phyloP scores from a whole-genome alignment of 2,888 invertebrate genomes.

The Anthoptus insignis region DNA sequence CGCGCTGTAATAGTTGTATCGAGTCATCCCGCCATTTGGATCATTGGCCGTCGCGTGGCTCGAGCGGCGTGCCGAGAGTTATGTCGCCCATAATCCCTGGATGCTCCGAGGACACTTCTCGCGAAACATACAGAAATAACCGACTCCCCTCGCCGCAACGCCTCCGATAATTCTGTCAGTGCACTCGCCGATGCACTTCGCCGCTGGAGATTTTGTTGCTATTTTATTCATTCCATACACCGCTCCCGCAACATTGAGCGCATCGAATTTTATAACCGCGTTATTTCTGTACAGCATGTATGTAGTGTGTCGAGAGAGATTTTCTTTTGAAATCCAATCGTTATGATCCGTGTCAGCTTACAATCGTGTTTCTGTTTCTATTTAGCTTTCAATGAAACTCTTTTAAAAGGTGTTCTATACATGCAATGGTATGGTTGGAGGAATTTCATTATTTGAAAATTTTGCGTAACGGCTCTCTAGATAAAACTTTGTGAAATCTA shows the following conservation, averaged over 20 bases:
- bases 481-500: neutral
- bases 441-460: conserved; percentile 15
- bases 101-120: conserved; percentile 72
- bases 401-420: conserved; percentile 51
- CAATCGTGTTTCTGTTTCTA: conserved; percentile 66
- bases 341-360: conserved; percentile 66
- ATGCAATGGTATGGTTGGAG: conserved; percentile 48
- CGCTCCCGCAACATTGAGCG: conserved; percentile 55
- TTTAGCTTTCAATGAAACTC: conserved; percentile 67
- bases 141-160: conserved; percentile 67
- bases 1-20: conserved; percentile 20
- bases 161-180: conserved; percentile 77
- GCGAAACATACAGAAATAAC: conserved; percentile 82
- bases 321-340: conserved; percentile 79
- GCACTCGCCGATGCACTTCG: conserved; percentile 76
- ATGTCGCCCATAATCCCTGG: conserved; percentile 60
- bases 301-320: conserved; percentile 60
- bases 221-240: conserved; percentile 62
- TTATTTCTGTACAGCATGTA: conserved; percentile 62
- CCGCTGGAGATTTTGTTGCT: conserved; percentile 73
- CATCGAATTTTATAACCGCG: conserved; percentile 62
- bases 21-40: conserved; percentile 29
- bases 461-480: neutral
- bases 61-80: conserved; percentile 61
- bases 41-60: conserved; percentile 36